phyloP scores from a whole-genome alignment of 2,113 vertebrate genomes.

The Mustela lutreola region DNA sequence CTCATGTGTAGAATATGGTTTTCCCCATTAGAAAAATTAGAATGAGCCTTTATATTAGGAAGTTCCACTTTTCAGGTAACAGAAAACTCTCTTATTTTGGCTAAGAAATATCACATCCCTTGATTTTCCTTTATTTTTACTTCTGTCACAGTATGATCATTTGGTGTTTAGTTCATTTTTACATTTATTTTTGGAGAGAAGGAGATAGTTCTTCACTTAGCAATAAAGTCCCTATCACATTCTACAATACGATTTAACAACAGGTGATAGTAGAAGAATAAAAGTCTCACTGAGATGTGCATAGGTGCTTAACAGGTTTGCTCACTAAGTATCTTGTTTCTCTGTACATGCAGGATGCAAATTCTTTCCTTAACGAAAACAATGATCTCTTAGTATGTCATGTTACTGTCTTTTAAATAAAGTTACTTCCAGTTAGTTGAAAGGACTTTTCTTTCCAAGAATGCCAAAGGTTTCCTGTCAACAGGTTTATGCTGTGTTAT shows the following conservation, averaged over 20 bases:
- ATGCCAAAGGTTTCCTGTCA: background rate
- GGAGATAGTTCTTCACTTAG: background rate
- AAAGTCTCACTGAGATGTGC: background rate
- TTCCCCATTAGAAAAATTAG: background rate
- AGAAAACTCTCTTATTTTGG: constrained; percentile 21
- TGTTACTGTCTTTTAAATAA: background rate
- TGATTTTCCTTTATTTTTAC: constrained; percentile 22
- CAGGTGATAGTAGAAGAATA: background rate
- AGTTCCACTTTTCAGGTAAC: background rate
- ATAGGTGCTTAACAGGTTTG: background rate
- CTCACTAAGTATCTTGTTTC: background rate
- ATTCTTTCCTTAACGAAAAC: constrained; percentile 4
- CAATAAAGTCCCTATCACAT: background rate
- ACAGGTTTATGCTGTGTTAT: background rate
- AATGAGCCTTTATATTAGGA: background rate
- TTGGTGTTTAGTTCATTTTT: background rate
- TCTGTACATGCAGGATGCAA: background rate
- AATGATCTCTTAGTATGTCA: background rate
- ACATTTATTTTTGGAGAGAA: background rate
- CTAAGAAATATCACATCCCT: background rate
- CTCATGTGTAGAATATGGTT: background rate
- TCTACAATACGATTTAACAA: background rate
- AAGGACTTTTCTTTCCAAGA: background rate
- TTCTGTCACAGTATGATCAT: background rate
- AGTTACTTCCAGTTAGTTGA: background rate